Conservation (phyloP, 2,113 vertebrate species). For the Engraulis encrasicolus region DNA sequence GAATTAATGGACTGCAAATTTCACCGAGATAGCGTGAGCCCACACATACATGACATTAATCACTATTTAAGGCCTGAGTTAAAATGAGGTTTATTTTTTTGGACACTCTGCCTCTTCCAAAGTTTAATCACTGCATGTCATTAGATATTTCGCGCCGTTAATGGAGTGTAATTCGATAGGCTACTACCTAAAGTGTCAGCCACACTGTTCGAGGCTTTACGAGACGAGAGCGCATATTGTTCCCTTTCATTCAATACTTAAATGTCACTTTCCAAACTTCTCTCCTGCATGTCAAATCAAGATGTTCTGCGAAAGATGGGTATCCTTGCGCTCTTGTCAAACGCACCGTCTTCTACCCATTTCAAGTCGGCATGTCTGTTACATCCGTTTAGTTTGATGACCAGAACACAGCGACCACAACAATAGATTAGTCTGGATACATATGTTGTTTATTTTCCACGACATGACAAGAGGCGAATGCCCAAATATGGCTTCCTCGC, state of each 20-base stretch:
- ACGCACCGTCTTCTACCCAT: background rate
- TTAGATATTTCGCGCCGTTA: slow-evolving; percentile 3
- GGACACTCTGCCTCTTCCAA: background rate
- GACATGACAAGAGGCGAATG: background rate
- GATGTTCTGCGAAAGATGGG: background rate
- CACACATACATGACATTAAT: background rate
- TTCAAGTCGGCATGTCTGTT: background rate
- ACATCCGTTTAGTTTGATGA: background rate
- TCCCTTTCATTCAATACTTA: background rate
- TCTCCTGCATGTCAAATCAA: too few relatives aligned
- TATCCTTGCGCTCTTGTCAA: background rate
- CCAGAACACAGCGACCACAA: background rate
- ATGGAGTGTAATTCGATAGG: background rate
- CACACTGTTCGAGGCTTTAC: background rate
- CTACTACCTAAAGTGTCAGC: background rate
- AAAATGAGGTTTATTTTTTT: background rate
- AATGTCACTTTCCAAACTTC: too few relatives aligned
- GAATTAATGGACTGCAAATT: slow-evolving; percentile 1
- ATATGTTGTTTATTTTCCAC: background rate
- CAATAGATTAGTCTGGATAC: background rate
- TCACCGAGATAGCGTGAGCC: background rate
- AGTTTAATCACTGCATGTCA: background rate
- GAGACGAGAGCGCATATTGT: background rate
- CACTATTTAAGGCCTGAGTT: background rate
- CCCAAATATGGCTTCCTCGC: background rate